Evolutionary conservation across 2,888 invertebrate species (phyloP), one percentile per base, ranked within the genome.

Genomic region (Eupsilia transversa): DNA sequence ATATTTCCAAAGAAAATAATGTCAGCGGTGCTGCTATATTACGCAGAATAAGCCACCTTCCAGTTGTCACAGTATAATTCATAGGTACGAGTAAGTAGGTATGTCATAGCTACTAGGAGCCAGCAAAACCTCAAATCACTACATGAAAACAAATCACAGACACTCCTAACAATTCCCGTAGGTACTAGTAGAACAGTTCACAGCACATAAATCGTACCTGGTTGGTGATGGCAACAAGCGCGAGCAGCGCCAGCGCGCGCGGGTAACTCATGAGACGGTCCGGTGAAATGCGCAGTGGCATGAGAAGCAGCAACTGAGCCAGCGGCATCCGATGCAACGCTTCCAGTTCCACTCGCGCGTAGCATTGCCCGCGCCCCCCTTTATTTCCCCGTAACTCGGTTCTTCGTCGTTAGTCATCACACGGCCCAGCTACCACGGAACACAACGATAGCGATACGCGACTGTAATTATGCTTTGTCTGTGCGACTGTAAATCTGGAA

Each of bases 271-370:
- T 82, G 72, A 43, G 56, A 80, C 75, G 64, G 82, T 82, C 70
- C 67, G 82, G 69, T 80, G 83, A 67, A 87, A 92, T 27, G 79
- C 75, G 82, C 93, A 93, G 82, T 88, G 91, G 77, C 92, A 92
- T 7, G 75, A 66, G 74, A 83, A 89, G 85, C 94, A 94, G 79
- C 93, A 93, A 57, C 79, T 74, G 72, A 92, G 77, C 92, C 91
- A 92, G 73, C 88, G 79, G 63, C 90, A 92, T 56, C 87, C 89
- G 61, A 79, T 69, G 83, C 93, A 92, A 61, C 89, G 91, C 38
- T 78, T 79, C 65, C 91, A 93, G 57, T n/a, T 69, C 17, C 87
- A 94, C 87, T 93, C 93, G 89, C 94, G 93, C 90, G 92, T 89
- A 84, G 73, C 64, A 0, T 82, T 71, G 72, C 70, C 74, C 61